Evolutionary conservation across 64 coral and sea anemone genomes (phyloP), one percentile per base, ranked within the genome.

Genomic region (Montipora sp.): DNA sequence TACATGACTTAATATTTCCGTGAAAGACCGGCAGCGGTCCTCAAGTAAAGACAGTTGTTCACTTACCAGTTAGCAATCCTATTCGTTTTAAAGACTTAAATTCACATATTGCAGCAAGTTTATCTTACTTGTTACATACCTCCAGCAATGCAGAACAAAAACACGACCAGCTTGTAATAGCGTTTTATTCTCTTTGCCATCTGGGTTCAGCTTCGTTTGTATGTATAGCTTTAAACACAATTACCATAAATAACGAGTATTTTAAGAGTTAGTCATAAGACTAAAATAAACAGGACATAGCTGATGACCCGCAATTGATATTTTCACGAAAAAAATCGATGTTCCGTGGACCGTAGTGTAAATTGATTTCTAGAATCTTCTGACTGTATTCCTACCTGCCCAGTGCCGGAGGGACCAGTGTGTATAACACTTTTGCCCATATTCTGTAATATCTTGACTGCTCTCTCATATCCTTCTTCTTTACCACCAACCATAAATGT

Each of bases 401-500:
- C 98, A 80, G 94, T 99, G 45, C 94, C 94, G 59, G 82, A 89
- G 51, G 57, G 27, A 6, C 98, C 98, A 73, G 94, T 96, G 57
- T 99, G 92, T 5, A 99, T 80, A 14, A 99, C 92, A 87, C 94
- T 99, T 70, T 99, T 95, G 45, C 98, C 98, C 94, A 99, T 99
- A 47, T 91, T 79, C 87, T 96, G 73, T 23, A 99, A 92, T 86
- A 99, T 92, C 80, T 91, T 79, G 7, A 85, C 87, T 47, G 98
- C 98, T 79, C 91, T 58, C 58, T 96, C 85, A 89, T 92, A 99
- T 14, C 83, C 94, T 36, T 92, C 89, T 46, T 95, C 88, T 77
- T 95, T 73, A 36, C 98, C 98, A 49, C 98, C 98, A 92, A 99
- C 98, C 94, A 99, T 93, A 23, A 99, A 99, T 69, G 98, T 96